Evolutionary conservation across 2,797 vertebrate genomes (phyloP), one percentile per base, ranked within the genome.

Genomic region (Molothrus aeneus): DNA sequence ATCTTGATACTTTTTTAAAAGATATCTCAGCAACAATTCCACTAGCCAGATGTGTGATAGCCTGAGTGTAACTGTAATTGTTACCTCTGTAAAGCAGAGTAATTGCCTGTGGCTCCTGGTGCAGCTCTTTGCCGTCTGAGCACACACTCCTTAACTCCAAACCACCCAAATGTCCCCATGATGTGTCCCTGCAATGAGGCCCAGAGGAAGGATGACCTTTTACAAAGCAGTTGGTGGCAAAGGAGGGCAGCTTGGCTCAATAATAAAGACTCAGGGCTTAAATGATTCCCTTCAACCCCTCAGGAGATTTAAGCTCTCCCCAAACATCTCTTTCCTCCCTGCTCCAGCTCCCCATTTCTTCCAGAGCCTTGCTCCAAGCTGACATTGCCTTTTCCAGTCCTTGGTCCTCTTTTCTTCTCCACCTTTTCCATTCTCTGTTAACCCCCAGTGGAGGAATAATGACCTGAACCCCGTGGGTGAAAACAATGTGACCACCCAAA

Each of bases 401-500:
- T 32, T 38, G 47, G 2, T 20, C n/a, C 43, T 19, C 6, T 66
- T 92, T n/a, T 10, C 9, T 47, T 65, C 65, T 47, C 13, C 59
- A 26, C 14, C 25, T 59, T 85, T 85, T 57, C 36, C 12, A 22
- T 19, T 53, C 70, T 10, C 13, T 25, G 51, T n/a, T 17, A 57
- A 72, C 71, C 42, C 60, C 31, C 1, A 71, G 36, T 7, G 40
- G 42, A 86, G 47, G 38, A 90, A 65, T 5, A 43, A 56, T 1
- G 3, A 5, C 36, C 64, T 65, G 66, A 79, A 40, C 28, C n/a
- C 24, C 61, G 5, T 0, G 10, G 26, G 31, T 47, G 32, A n/a
- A 48, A 64, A 34, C 24, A 36, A 26, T 0, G 1, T 16, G 21
- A 34, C 2, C 4, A 3, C 36, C 18, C 11, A 17, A 32, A 64